Base-by-base conservation (phyloP, 1,140 invertebrate species). In the Mercenaria mercenaria region DNA sequence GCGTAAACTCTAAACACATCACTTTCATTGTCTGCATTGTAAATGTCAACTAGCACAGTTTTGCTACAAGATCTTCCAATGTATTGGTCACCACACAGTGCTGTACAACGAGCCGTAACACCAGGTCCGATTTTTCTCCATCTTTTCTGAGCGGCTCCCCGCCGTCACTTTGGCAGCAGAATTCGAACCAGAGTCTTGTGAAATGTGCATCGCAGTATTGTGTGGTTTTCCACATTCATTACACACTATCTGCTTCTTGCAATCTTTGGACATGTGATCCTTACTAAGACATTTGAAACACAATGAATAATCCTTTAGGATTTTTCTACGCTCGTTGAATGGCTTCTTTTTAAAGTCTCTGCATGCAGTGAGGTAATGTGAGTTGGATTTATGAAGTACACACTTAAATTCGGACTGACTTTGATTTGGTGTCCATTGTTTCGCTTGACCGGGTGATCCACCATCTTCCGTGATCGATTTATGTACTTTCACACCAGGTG, bases 11-110 rank as follows among this genome's bases (percentile, higher is more conserved):
- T 50, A 18, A 77, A 29, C 41, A 59, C 59, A 39, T 85, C 67
- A 18, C 76, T 59, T 34, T 79, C 83, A 3, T 56, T 32, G 15
- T 59, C 67, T 37, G 10, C 56, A 20, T 47, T 43, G 32, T 79
- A 83, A 10, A 88, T 67, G 74, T 79, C 43, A 1, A 85, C 85
- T 18, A 74, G 81, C 4, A 88, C 37, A 32, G 34, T 91, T 61
- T 91, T 91, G n/a, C 67, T 67, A 74, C 90, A 91, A 23, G 90
- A 91, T 76, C 43, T 83, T 1, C 84, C 90, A 64, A 43, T 76
- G 41, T 52, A 69, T 29, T 18, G 67, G 29, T 72, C 18, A 4
- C 82, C 77, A 32, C 69, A 91, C 18, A 82, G 26, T 59, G 69
- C 34, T 26, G 79, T 88, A 23, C 84, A 88, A 32, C 67, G 59